Conservation (phyloP, 2,113 vertebrate genomes). For the Macquaria ambigua region DNA sequence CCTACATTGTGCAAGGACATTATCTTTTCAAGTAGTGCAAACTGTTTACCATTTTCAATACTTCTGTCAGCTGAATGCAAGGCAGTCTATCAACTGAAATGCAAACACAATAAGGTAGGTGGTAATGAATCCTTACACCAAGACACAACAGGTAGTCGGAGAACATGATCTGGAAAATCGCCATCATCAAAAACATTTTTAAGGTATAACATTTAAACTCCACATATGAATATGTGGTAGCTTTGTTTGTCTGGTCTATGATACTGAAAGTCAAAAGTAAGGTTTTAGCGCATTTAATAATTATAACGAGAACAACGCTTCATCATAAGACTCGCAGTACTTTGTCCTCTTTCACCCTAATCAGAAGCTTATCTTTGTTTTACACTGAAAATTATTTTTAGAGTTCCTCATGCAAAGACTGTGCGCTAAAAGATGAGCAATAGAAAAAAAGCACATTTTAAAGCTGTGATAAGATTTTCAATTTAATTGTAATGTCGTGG, state of each 20-base stretch:
- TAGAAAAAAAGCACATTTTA: not conserved
- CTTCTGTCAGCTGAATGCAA: conserved; percentile 24
- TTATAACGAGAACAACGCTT: not conserved
- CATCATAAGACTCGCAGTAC: not conserved
- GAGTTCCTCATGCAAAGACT: not conserved
- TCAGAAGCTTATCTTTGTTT: not conserved
- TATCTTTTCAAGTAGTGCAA: conserved; percentile 17
- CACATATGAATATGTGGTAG: not conserved
- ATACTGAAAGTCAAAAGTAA: not conserved
- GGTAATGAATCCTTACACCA: not conserved
- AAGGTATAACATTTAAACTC: not conserved
- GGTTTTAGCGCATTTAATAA: not conserved
- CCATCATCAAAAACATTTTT: not conserved
- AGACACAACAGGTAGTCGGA: not conserved
- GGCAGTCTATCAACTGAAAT: not conserved
- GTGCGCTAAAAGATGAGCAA: not conserved
- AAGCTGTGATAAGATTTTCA: not conserved
- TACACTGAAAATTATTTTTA: not conserved
- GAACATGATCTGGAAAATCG: conserved; percentile 14
- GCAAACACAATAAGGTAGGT: not conserved
- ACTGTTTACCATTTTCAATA: conserved; percentile 14
- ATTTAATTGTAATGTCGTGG: not conserved
- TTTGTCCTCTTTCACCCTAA: not conserved
- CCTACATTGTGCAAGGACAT: conserved; percentile 4
- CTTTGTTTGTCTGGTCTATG: not conserved